Conservation (phyloP, 1,140 invertebrate species). For the Ceratosolen solmsi region DNA sequence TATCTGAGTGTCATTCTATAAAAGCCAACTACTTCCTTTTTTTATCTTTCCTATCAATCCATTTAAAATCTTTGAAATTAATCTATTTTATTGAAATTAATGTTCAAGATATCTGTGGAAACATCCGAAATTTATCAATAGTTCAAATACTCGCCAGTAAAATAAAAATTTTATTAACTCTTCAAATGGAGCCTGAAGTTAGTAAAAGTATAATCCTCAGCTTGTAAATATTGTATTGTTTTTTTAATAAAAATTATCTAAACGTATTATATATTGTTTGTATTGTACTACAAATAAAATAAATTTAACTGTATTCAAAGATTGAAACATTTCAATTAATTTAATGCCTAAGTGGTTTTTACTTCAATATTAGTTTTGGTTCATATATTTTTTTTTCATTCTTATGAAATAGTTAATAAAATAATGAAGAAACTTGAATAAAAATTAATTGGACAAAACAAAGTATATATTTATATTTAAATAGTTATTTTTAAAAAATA, state of each 20-base stretch:
- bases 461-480: no score
- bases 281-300: conserved; percentile 3
- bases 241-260: not conserved
- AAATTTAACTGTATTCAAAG: not conserved
- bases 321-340: conserved; percentile 15
- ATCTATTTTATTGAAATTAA: not conserved
- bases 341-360: not conserved
- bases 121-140: no score
- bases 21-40: not conserved
- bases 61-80: no score
- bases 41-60: no score
- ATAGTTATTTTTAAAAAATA: no score
- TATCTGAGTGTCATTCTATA: not conserved
- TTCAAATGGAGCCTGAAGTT: no score
- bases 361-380: not conserved
- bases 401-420: not conserved
- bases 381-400: not conserved
- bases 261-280: conserved; percentile 2
- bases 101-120: no score
- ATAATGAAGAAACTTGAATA: no score
- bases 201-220: not conserved
- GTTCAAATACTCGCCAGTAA: no score
- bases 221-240: not conserved
- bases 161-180: no score
- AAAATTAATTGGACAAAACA: not conserved